phyloP scores from a whole-genome alignment of 2,888 invertebrate genomes.

The Priocnemis perturbator region DNA sequence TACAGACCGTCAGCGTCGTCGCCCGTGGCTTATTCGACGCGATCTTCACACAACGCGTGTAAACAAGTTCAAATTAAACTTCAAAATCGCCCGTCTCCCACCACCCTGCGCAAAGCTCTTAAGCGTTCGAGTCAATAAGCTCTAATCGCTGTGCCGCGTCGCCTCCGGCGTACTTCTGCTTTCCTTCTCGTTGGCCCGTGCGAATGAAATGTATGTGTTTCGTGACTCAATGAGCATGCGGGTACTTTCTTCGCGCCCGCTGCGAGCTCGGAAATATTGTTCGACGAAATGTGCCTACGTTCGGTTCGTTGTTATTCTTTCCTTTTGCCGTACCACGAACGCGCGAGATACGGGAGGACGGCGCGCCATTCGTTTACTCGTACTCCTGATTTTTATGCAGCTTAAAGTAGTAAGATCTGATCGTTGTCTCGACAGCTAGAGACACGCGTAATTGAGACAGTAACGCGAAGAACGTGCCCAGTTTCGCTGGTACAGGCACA shows the following conservation, averaged over 20 bases:
- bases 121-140: constrained; percentile 30
- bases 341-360: too few relatives aligned
- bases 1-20: constrained; percentile 15
- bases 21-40: constrained; percentile 30
- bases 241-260: too few relatives aligned
- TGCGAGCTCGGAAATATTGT: too few relatives aligned
- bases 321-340: neutral
- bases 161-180: constrained; percentile 27
- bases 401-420: neutral
- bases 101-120: constrained; percentile 24
- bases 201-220: constrained; percentile 37
- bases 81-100: constrained; percentile 31
- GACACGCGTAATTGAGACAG: too few relatives aligned
- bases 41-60: constrained; percentile 20
- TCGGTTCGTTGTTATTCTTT: neutral
- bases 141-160: constrained; percentile 7
- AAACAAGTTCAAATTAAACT: constrained; percentile 54
- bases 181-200: constrained; percentile 26
- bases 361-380: too few relatives aligned
- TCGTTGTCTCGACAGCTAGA: neutral
- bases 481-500: too few relatives aligned
- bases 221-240: constrained; percentile 28
- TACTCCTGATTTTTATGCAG: too few relatives aligned
- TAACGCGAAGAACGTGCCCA: too few relatives aligned
- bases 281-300: neutral